These are phyloP conservation scores for Sus scrofa DNA, from an alignment of 2,113 vertebrate species.

Conservation along the genomic window T2T-Sscrofa CM000812.6:151619501-151620000, in stretches of 20 bases:
- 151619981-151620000: no score
- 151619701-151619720: constrained; percentile 35
- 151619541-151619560: constrained; percentile 37
- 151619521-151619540: constrained; percentile 25
- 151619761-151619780: constrained; percentile 24
- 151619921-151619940: not conserved
- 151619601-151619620: not conserved
- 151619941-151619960: constrained; percentile 32
- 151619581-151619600: not conserved
- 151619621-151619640: constrained; percentile 11
- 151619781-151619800: constrained; percentile 53
- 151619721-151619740: constrained; percentile 31
- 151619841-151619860: constrained; percentile 42
- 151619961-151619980: not conserved
- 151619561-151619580: not conserved
- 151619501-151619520: not conserved
- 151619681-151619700: constrained; percentile 48
- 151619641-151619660: constrained; percentile 48
- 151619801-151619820: constrained; percentile 41
- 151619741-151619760: constrained; percentile 41
- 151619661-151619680: not conserved
- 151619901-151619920: constrained; percentile 49
- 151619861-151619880: constrained; percentile 62
- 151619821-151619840: constrained; percentile 53
- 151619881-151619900: constrained; percentile 57